phyloP scores from a whole-genome alignment of 2,797 vertebrate species.

The Chanos chanos region DNA sequence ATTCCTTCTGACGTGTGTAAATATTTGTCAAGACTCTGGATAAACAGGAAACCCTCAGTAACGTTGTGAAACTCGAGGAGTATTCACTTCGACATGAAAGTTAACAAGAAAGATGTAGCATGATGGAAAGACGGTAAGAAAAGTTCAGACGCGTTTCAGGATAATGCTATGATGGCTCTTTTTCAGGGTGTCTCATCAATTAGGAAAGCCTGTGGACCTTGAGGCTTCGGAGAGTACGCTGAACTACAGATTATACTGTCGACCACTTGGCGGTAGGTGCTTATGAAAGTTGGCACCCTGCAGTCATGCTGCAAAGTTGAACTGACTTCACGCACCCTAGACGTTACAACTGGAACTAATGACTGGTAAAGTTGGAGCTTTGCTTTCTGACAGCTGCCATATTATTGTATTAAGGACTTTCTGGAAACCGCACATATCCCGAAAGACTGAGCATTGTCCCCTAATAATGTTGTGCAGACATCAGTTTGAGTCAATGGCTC shows the following conservation, averaged over 20 bases:
- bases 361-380: constrained; percentile 30
- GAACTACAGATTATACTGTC: constrained; percentile 73
- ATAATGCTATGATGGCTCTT: constrained; percentile 61
- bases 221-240: constrained; percentile 60
- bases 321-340: constrained; percentile 63
- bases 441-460: constrained; percentile 43
- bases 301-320: constrained; percentile 67
- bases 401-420: constrained; percentile 64
- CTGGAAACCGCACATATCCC: constrained; percentile 60
- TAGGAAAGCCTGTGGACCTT: constrained; percentile 69
- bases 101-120: constrained; percentile 49
- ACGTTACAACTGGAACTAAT: constrained; percentile 52
- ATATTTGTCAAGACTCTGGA: too few relatives aligned
- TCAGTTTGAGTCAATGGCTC: constrained; percentile 18
- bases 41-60: neutral
- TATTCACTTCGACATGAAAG: constrained; percentile 49
- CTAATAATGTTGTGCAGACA: constrained; percentile 41
- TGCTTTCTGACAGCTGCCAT: constrained; percentile 67
- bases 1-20: too few relatives aligned
- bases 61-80: constrained; percentile 3
- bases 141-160: constrained; percentile 65
- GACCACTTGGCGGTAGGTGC: constrained; percentile 69
- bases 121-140: constrained; percentile 55
- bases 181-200: constrained; percentile 77
- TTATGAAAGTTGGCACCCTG: constrained; percentile 58